These are phyloP conservation scores for human DNA, from an alignment of 2,113 vertebrate species.

Conservation along the genomic window GRCh38 chr7:77686501-77687000, in stretches of 20 bases:
- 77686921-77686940: neutral
- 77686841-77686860: neutral
- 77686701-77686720: neutral
- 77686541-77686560: neutral
- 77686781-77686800: neutral
- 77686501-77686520: neutral
- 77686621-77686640: neutral
- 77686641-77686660: neutral
- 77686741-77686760: neutral
- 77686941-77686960: neutral
- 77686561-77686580: neutral
- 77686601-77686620: neutral
- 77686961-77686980: neutral
- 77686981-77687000: neutral
- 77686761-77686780: neutral
- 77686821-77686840: neutral
- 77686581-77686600: neutral
- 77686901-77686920: neutral
- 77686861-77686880: neutral
- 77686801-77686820: neutral
- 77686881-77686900: neutral
- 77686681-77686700: neutral
- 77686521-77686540: neutral
- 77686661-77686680: conserved; percentile 14
- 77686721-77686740: neutral